phyloP scores from a whole-genome alignment of 2,888 invertebrate species.

The Lacanobia wlatinum region DNA sequence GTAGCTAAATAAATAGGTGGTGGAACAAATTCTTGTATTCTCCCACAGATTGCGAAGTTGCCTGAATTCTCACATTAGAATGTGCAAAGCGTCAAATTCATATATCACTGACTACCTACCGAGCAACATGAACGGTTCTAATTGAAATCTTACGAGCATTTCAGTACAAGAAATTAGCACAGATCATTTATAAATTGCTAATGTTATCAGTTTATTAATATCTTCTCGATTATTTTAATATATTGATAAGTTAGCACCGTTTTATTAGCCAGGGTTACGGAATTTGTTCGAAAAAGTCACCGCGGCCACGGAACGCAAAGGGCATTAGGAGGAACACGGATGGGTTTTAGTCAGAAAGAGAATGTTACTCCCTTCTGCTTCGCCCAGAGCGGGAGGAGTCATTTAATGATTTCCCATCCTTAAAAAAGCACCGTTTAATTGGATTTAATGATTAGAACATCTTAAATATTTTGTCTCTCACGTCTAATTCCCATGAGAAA shows the following conservation, averaged over 20 bases:
- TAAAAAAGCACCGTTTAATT: slow-evolving; percentile 8
- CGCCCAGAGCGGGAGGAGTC: too few species aligned
- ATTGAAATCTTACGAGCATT: slow-evolving; percentile 41
- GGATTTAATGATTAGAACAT: not conserved
- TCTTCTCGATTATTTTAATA: not conserved
- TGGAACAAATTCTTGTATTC: slow-evolving; percentile 37
- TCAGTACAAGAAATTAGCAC: slow-evolving; percentile 19
- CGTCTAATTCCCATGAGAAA: not conserved
- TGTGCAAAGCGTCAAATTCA: slow-evolving; percentile 37
- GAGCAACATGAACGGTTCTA: slow-evolving; percentile 20
- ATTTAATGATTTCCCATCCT: too few species aligned
- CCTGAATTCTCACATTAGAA: slow-evolving; percentile 46
- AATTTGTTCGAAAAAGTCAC: too few species aligned
- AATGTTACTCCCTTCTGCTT: too few species aligned
- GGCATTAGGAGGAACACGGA: too few species aligned
- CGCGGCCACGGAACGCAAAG: too few species aligned
- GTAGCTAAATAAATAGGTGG: slow-evolving; percentile 36
- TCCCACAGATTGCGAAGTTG: slow-evolving; percentile 39
- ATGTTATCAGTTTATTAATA: slow-evolving; percentile 6
- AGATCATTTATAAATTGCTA: not conserved
- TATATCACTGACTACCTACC: slow-evolving; percentile 37
- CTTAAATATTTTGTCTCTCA: not conserved
- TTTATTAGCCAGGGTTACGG: too few species aligned
- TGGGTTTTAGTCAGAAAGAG: too few species aligned
- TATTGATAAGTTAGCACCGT: not conserved